Evolutionary conservation across 2,113 vertebrate species (phyloP).

Genomic region (Lota lota): DNA sequence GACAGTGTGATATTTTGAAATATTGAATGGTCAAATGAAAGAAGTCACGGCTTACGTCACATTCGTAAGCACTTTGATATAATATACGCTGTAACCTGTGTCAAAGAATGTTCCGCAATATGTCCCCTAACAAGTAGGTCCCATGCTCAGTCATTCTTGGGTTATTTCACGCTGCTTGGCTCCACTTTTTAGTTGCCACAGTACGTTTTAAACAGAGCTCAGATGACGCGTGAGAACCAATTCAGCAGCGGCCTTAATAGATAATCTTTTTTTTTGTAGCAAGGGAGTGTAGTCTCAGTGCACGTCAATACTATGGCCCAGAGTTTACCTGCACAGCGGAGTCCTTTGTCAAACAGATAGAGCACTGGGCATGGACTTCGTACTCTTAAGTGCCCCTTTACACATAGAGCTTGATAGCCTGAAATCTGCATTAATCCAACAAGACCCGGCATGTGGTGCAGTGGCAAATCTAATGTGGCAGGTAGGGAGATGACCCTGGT

Average conservation of each 20-base stretch:
- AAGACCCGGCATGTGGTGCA: background rate
- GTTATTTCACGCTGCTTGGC: constrained; percentile 10
- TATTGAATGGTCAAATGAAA: too few relatives aligned
- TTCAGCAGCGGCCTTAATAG: background rate
- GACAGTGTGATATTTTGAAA: too few relatives aligned
- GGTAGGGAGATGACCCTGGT: constrained; percentile 12
- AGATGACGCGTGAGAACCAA: constrained; percentile 29
- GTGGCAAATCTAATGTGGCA: constrained; percentile 33
- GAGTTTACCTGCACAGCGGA: background rate
- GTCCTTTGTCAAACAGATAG: background rate
- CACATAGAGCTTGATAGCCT: background rate
- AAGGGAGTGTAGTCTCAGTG: constrained; percentile 5
- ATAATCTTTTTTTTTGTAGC: constrained; percentile 27
- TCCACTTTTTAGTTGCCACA: constrained; percentile 4
- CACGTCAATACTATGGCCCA: background rate
- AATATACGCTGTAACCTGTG: background rate
- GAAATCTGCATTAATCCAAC: constrained; percentile 22
- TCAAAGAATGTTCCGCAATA: constrained; percentile 5
- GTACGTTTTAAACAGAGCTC: background rate
- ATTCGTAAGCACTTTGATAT: background rate
- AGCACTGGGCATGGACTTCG: constrained; percentile 3
- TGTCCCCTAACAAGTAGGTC: background rate
- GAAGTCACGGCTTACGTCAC: background rate
- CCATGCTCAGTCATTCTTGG: background rate
- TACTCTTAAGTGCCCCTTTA: constrained; percentile 1